These are phyloP conservation scores for Paracentrotus lividus DNA, from an alignment of 53 echinoderm and acorn worm genomes.

Conservation along the genomic window DNA sequence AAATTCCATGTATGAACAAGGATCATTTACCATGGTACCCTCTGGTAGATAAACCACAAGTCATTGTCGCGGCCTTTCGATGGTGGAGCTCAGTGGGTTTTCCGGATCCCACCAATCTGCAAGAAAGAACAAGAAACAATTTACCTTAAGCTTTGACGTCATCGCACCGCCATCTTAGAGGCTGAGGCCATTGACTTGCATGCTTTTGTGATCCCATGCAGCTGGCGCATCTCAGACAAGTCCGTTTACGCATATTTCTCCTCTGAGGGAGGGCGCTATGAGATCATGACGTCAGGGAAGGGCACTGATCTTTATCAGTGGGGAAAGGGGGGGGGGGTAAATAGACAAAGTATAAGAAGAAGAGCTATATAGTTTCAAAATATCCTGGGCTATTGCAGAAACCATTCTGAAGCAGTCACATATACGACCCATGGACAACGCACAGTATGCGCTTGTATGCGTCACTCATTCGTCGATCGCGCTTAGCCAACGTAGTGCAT, in stretches of 20 bases:
- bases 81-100: neutral
- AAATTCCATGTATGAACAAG: neutral
- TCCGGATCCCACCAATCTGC: neutral
- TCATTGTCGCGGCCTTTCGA: neutral
- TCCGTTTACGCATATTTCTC: no score
- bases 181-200: no score
- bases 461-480: no score
- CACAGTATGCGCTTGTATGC: no score
- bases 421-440: no score
- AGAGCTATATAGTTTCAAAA: neutral
- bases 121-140: neutral
- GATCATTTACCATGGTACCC: neutral
- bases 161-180: no score
- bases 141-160: neutral
- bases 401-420: neutral
- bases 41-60: neutral
- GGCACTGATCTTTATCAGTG: no score
- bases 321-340: neutral
- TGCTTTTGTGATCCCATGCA: no score
- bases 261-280: no score
- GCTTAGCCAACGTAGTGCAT: no score
- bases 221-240: no score
- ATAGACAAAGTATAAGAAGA: neutral
- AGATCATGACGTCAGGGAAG: no score
- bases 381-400: neutral